Evolutionary conservation across 2,888 invertebrate species (phyloP), one percentile per base, ranked within the genome.

Genomic region (Drosophila borealis): DNA sequence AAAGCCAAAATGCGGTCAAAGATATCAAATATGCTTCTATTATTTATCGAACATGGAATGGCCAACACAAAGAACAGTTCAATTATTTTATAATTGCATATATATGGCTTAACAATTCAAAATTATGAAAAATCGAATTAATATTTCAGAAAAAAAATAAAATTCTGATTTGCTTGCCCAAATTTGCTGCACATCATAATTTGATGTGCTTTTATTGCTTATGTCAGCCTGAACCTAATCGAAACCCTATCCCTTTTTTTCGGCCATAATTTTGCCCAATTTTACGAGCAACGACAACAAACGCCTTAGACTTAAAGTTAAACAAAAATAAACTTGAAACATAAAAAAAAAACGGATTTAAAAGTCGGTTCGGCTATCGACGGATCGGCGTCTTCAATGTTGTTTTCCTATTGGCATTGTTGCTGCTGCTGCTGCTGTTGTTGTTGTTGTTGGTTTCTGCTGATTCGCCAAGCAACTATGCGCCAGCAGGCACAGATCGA

Each of bases 401-500:
- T 46, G 17, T 36, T 60, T 2, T 25, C 34, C 49, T 34, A 50
- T 36, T 21, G 37, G 39, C 44, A n/a, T 14, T 25, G 34, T 19
- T 14, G 41, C 14, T 33, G 14, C 45, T 61, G 34, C 39, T 57
- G 50, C 54, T 63, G 42, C 41, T 57, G 53, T 17, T 60, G 62
- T 37, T 57, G 41, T 49, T 60, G 51, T 2, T 44, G 36, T 25
- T 64, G 48, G 14, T 50, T 68, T 67, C 53, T 55, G 75, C 84
- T 81, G 73, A 84, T 77, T 84, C 68, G 78, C 69, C 64, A 49
- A 50, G 46, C 70, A 80, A 75, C 82, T 74, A 82, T 82, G 74
- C 70, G 81, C 83, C 81, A 75, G 72, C 69, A 88, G 88, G 85
- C 88, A 87, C 56, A 67, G 54, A 34, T 55, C 51, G 67, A 81